Percentiles rank a stretch among this genome's conserved stretches.
Evolutionary conservation across 2,113 vertebrate species (phyloP).

Genomic region (Neogale vison): DNA sequence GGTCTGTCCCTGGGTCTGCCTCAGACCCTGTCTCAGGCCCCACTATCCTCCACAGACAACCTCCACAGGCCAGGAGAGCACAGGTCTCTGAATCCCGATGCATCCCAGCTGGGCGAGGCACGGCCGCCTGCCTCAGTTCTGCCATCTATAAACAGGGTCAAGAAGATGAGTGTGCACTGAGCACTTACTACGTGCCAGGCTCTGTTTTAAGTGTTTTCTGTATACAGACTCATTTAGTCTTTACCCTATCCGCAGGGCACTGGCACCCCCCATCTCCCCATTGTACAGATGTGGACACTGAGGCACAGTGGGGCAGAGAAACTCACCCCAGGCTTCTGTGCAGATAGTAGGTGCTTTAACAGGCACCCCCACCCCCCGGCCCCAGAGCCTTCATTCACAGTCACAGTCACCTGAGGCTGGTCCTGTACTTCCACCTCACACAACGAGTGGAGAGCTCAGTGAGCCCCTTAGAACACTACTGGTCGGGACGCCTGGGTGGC

Average conservation of each 20-base stretch:
- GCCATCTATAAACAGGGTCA: neutral
- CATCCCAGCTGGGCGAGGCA: neutral
- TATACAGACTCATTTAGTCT: accelerated
- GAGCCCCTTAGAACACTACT: neutral
- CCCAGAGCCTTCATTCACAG: neutral
- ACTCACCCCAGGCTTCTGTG: neutral
- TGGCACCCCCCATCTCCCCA: neutral
- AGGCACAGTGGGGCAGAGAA: neutral
- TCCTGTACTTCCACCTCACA: neutral
- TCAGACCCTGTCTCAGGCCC: neutral
- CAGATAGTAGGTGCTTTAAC: neutral
- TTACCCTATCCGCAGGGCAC: accelerated
- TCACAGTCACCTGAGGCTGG: accelerated
- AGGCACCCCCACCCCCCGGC: too few relatives aligned
- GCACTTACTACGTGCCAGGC: neutral
- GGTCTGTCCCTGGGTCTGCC: neutral
- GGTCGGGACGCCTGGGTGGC: too few relatives aligned
- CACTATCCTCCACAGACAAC: neutral
- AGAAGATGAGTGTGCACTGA: accelerated
- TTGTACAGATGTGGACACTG: accelerated
- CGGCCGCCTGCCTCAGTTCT: neutral
- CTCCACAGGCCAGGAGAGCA: neutral
- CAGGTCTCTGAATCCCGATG: neutral
- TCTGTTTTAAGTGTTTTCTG: neutral
- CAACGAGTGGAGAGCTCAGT: neutral